These are phyloP conservation scores for Ahaetulla prasina DNA, from an alignment of 2,113 vertebrate species.

Conservation along the genomic window DNA sequence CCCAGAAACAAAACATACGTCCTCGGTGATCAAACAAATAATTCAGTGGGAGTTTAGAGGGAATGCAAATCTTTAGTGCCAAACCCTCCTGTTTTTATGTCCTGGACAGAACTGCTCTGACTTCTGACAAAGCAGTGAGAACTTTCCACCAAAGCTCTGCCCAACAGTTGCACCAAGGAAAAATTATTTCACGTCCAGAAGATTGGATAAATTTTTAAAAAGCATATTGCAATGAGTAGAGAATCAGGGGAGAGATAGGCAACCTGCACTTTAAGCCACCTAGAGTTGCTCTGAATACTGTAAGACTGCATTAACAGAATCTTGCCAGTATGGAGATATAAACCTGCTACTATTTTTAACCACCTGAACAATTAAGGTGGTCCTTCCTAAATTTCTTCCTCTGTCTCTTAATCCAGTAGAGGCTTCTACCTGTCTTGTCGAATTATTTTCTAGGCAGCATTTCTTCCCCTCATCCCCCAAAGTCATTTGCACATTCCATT, in stretches of 20 bases:
- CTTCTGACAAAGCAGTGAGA: background rate
- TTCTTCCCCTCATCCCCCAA: too few species aligned
- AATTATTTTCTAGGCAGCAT: too few species aligned
- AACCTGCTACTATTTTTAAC: too few species aligned
- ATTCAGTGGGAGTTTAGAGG: background rate
- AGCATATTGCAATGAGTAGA: background rate
- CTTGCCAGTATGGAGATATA: too few species aligned
- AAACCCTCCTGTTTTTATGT: background rate
- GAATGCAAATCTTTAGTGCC: background rate
- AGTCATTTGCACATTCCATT: too few species aligned
- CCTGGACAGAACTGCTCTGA: background rate
- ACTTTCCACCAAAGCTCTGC: background rate
- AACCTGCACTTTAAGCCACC: background rate
- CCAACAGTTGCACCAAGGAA: background rate
- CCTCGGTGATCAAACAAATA: background rate
- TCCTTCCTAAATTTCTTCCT: too few species aligned
- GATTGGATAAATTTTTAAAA: background rate
- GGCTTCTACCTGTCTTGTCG: too few species aligned
- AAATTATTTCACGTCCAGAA: background rate
- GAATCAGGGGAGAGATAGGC: background rate
- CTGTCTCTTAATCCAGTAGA: too few species aligned
- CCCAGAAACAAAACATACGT: background rate
- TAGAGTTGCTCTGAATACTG: background rate
- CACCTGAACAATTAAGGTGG: too few species aligned
- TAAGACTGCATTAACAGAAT: too few species aligned